A percentile compares a stretch with the other conserved stretches of the same genome.
Evolutionary conservation across 2,113 vertebrate species (phyloP).

Genomic region (Prolemur simus): DNA sequence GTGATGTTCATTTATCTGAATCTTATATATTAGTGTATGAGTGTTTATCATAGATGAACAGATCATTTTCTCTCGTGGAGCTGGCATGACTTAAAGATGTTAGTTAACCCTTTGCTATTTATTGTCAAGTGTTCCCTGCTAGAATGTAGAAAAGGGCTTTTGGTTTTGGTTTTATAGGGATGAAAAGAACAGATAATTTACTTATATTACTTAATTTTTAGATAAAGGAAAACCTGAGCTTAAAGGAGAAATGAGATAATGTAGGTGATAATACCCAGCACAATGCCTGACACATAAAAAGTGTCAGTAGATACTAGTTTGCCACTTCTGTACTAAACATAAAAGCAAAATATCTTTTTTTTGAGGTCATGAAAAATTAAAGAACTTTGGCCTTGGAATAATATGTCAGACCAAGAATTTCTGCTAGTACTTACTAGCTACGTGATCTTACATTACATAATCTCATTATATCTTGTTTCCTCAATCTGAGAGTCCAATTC

Average conservation of each 20-base stretch:
- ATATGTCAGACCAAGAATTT: neutral
- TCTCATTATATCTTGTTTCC: neutral
- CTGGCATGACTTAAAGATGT: neutral
- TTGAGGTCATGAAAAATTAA: neutral
- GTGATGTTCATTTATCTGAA: neutral
- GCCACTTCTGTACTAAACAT: neutral
- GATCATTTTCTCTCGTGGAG: neutral
- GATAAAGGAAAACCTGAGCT: neutral
- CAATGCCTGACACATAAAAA: neutral
- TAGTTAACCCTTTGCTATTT: neutral
- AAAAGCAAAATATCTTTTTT: neutral
- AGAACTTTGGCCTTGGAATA: neutral
- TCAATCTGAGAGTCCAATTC: neutral
- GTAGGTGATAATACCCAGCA: neutral
- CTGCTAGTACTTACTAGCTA: neutral
- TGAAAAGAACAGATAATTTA: neutral
- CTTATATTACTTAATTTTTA: neutral
- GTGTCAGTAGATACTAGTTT: neutral
- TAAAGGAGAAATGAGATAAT: neutral
- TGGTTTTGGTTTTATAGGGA: neutral
- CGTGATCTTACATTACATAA: neutral
- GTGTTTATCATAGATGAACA: neutral
- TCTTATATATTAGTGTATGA: neutral
- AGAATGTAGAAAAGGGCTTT: neutral
- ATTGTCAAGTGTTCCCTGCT: neutral